A percentile compares a stretch with the other conserved stretches of the same genome.
phyloP scores from a whole-genome alignment of 2,113 vertebrate species.

The Neopipo cinnamomea region DNA sequence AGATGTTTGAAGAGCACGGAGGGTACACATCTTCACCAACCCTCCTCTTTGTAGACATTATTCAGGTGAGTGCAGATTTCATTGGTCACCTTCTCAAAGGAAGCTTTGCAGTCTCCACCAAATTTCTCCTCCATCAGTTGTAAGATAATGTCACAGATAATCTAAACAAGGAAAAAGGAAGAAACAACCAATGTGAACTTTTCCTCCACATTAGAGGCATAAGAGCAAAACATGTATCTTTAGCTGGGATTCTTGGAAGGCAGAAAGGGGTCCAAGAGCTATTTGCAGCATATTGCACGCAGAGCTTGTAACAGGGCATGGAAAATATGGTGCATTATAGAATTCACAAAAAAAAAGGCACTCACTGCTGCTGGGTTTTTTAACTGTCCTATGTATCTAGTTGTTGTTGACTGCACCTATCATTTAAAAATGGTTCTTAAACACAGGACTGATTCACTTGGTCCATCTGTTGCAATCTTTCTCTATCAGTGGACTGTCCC shows the following conservation, averaged over 20 bases:
- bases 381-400: not conserved
- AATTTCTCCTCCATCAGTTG: slow-evolving; percentile 67
- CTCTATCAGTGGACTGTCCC: not conserved
- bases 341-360: not conserved
- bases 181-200: not conserved
- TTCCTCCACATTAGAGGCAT: not conserved
- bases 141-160: slow-evolving; percentile 65
- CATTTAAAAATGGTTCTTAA: not conserved
- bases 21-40: slow-evolving; percentile 18
- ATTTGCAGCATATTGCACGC: not conserved
- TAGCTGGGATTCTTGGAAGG: not conserved
- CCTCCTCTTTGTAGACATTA: slow-evolving; percentile 40
- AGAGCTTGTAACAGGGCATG: not conserved
- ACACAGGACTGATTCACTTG: not conserved
- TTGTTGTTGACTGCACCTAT: not conserved
- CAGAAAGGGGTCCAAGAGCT: not conserved
- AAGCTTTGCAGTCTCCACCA: slow-evolving; percentile 49
- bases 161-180: slow-evolving; percentile 15
- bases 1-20: not conserved
- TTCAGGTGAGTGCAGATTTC: slow-evolving; percentile 60
- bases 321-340: not conserved
- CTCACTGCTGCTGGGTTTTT: not conserved
- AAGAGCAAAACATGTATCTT: not conserved
- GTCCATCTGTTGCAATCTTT: not conserved
- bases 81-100: slow-evolving; percentile 63